Base-by-base conservation (phyloP, 2,113 vertebrate species). In the Noctilio leporinus region DNA sequence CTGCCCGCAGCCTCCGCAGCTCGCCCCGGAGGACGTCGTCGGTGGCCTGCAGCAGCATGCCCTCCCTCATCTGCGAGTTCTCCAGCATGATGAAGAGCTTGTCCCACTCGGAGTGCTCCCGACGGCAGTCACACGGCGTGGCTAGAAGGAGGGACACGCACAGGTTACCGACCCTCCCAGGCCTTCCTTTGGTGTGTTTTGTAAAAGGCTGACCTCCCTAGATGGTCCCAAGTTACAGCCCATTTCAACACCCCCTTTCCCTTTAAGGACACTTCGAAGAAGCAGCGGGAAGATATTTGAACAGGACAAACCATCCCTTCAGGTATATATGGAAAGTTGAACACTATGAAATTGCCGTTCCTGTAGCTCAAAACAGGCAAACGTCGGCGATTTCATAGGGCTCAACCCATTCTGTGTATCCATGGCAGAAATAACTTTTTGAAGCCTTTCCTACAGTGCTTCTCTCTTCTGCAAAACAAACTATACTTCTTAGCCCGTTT, bases 41-140 rank as follows among this genome's bases (percentile, higher is more conserved):
- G 0, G 99, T 84, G 1, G 98, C 98, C 97, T 99, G 99, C 94
- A 99, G 98, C 97, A 99, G 97, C 99, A 99, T 99, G 98, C 98
- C 99, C 98, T 99, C 99, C 82, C 99, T 98, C 99, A 99, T 99
- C 98, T 99, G 99, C 0, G 99, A 99, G 98, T 99, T 99, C 98
- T 99, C 99, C 87, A 99, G 98, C 99, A 99, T 99, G 80, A 98
- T 99, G 98, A 99, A 99, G 76, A 99, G 98, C 97, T 99, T 99
- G 98, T 99, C 99, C 99, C 99, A 99, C 92, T 99, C 98, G 7
- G 97, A 99, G 96, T 98, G 97, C 72, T 99, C 99, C n/a, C 62
- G 65, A 26, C 97, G 96, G 94, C 99, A 99, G 92, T 99, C 99
- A 0, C 98, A 98, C 0, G 94, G 96, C 84, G 93, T 96, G 95